Conservation (phyloP, 2,113 vertebrate species). For the Melospiza melodia region DNA sequence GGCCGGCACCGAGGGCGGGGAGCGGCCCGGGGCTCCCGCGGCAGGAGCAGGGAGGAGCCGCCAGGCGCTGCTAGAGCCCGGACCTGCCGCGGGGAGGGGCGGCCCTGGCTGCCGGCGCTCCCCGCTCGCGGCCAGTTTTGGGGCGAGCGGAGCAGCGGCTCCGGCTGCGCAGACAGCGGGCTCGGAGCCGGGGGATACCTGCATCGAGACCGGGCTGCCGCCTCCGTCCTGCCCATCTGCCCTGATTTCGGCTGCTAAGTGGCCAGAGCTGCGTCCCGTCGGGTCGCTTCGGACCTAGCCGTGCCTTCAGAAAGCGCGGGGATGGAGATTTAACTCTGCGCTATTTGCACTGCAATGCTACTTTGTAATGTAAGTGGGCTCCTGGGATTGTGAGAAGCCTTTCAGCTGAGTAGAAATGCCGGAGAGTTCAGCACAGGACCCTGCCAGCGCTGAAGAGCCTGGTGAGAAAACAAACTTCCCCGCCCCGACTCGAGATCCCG, state of each 20-base stretch:
- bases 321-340: neutral
- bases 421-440: neutral
- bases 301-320: neutral
- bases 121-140: neutral
- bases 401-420: neutral
- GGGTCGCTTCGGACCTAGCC: neutral
- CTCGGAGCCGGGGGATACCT: neutral
- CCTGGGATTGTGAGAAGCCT: neutral
- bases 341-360: neutral
- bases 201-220: neutral
- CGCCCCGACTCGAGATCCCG: neutral
- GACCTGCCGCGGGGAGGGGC: neutral
- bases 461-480: neutral
- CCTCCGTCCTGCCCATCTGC: accelerated
- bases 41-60: constrained; percentile 63
- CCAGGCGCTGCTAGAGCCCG: neutral
- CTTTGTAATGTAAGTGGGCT: neutral
- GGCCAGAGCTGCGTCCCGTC: accelerated
- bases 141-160: neutral
- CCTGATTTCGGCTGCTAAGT: neutral
- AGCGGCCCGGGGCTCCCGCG: constrained; percentile 15
- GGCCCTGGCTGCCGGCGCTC: neutral
- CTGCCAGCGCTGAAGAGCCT: neutral
- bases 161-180: neutral
- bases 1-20: constrained; percentile 46